Evolutionary conservation across 2,113 vertebrate genomes (phyloP).

Genomic region (Albula glossodonta): DNA sequence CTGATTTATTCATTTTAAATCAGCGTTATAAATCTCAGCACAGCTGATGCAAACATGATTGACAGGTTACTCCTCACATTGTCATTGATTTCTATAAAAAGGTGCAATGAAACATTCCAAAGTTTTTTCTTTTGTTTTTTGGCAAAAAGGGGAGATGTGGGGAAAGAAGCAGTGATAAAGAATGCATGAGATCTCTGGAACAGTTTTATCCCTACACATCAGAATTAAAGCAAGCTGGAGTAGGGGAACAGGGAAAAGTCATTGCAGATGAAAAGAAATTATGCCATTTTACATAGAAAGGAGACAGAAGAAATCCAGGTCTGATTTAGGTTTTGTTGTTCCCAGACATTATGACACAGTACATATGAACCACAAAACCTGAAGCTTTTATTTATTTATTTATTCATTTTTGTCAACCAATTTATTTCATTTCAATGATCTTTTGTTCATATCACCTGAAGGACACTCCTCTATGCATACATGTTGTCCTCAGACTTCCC

Average conservation of each 20-base stretch:
- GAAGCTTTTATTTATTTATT: neutral
- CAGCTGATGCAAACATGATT: conserved; percentile 40
- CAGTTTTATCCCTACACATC: conserved; percentile 28
- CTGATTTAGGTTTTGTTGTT: neutral
- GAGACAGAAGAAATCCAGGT: neutral
- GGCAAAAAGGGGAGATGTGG: conserved; percentile 23
- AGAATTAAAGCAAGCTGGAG: conserved; percentile 18
- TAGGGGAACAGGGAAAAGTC: conserved; percentile 9
- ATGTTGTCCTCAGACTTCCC: neutral
- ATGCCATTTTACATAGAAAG: conserved; percentile 10
- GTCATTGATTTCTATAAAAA: conserved; percentile 40
- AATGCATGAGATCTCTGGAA: conserved; percentile 41
- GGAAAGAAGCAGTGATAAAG: conserved; percentile 34
- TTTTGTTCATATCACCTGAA: neutral
- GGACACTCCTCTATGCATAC: neutral
- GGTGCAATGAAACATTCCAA: conserved; percentile 28
- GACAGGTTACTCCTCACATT: conserved; percentile 40
- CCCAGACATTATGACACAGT: neutral
- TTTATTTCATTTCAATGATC: neutral
- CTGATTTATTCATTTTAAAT: conserved; percentile 50
- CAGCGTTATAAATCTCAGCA: conserved; percentile 31
- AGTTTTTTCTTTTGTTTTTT: conserved; percentile 29
- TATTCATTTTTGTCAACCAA: neutral
- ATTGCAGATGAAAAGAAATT: conserved; percentile 8
- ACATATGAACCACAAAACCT: neutral